phyloP scores from a whole-genome alignment of 1,140 invertebrate species.

The Bradynema listronoti region DNA sequence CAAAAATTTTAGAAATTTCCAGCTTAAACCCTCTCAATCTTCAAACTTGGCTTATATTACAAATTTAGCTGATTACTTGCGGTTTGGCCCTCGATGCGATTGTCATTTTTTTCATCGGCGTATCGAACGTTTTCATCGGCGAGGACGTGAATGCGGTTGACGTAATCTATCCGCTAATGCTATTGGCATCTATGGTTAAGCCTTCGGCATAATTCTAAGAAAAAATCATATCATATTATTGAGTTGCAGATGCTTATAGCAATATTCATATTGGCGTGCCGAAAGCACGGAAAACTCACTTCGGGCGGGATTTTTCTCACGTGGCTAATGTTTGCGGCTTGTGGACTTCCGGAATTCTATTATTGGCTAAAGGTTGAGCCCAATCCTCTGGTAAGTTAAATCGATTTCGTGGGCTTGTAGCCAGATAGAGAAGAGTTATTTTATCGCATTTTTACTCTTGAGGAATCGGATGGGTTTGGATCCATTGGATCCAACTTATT shows the following conservation, averaged over 20 bases:
- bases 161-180: constrained; percentile 46
- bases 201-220: too few relatives aligned
- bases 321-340: constrained; percentile 48
- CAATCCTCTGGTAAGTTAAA: constrained; percentile 1
- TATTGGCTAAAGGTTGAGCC: constrained; percentile 31
- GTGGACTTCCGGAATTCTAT: constrained; percentile 48
- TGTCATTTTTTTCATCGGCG: constrained; percentile 33
- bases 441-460: constrained; percentile 1
- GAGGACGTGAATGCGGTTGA: constrained; percentile 28
- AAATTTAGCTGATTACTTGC: constrained; percentile 40
- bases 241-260: constrained; percentile 31
- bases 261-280: constrained; percentile 42
- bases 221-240: too few relatives aligned
- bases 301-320: constrained; percentile 47
- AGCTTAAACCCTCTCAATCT: background rate
- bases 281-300: constrained; percentile 41
- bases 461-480: background rate
- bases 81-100: constrained; percentile 32
- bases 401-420: background rate
- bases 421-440: background rate
- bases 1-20: background rate
- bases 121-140: constrained; percentile 31
- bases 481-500: too few relatives aligned
- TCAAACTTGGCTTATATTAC: background rate
- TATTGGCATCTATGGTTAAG: constrained; percentile 39